Base-by-base conservation (phyloP, 2,888 invertebrate genomes). In the Parasteatoda lunata region DNA sequence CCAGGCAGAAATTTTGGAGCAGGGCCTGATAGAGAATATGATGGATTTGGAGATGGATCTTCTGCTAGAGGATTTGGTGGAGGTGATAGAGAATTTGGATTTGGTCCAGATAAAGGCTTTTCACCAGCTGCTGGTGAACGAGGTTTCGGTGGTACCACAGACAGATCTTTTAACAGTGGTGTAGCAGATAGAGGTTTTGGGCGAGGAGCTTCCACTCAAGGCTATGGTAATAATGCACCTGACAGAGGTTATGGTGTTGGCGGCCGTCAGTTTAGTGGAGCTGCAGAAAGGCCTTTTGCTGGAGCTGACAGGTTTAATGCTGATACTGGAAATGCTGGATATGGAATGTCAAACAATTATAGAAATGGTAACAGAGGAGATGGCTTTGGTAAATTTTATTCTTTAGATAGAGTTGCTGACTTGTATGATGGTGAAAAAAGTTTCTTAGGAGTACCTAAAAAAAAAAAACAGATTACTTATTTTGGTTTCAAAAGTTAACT, bases 301-400 rank as follows among this genome's bases (percentile, higher is more conserved):
- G 65, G 69, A 48, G n/a, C 47, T 51, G 88, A 82, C 6, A 76
- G 82, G 51, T 82, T 65, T 76, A 30, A 73, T 65, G 66, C 75
- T 30, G 84, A 83, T 8, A 7, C 76, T 65, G 70, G 82, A 52
- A 79, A 76, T 49, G 82, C 49, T 13, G 77, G 73, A 30, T 84
- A 73, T 77, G 71, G 77, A 13, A 79, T 79, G 84, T 45, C 72
- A 8, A 78, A 77, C 8, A 69, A 13, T 45, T 79, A 82, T 9
- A 75, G 84, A 45, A 85, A 84, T 79, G 70, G 65, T 5, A 49
- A 47, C 54, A 78, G 84, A 77, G 73, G 6, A 48, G 77, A 73
- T 11, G 70, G 76, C 48, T 88, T 76, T 76, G 79, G 88, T 85
- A 71, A 69, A 69, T 77, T 54, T 11, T 11, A 45, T 59, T 7